Base-by-base conservation (phyloP, 2,113 vertebrate species). In the Scolopax mira region DNA sequence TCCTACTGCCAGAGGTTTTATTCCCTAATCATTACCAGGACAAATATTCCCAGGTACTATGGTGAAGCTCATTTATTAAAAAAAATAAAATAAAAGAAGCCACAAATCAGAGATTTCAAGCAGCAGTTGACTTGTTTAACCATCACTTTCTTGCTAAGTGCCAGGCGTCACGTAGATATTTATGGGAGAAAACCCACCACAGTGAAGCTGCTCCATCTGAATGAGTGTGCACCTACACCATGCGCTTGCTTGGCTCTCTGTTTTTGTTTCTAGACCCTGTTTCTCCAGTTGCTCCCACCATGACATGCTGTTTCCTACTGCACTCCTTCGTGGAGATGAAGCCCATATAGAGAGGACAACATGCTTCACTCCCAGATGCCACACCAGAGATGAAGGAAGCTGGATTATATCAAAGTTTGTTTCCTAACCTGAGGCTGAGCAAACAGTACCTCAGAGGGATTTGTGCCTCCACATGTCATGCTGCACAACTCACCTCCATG, bases 221-320 rank as follows among this genome's bases (percentile, higher is more conserved):
- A 18, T 8, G 42, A 24, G 11, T 0, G 35, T 9, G 35, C 7
- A 17, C 21, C 6, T 25, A n/a, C 3, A 3, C 52, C 24, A 4
- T 18, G 22, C 35, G 4, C 22, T 55, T 55, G 11, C 79, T 61
- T 35, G 37, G 7, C 1, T 1, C 52, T 62, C 35, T 24, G 1
- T 48, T 49, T 49, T 51, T 66, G 13, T n/a, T 46, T 42, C 57
- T 9, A 15, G 70, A 27, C 31, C 54, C 3, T 0, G 9, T 46
- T 79, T 67, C 39, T 90, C 46, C 44, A 7, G 39, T 4, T 3
- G 1, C 6, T 21, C 22, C 21, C 19, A 19, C 17, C 1, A 5
- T 24, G 7, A 64, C 35, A 39, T 2, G 2, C 5, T 2, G 0
- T 46, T 70, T 44, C 16, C 78, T 51, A 1, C 52, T 51, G 25